A percentile compares a stretch with the other conserved stretches of the same genome.
Conservation (phyloP, 2,797 vertebrate species). For the Manis javanica region DNA sequence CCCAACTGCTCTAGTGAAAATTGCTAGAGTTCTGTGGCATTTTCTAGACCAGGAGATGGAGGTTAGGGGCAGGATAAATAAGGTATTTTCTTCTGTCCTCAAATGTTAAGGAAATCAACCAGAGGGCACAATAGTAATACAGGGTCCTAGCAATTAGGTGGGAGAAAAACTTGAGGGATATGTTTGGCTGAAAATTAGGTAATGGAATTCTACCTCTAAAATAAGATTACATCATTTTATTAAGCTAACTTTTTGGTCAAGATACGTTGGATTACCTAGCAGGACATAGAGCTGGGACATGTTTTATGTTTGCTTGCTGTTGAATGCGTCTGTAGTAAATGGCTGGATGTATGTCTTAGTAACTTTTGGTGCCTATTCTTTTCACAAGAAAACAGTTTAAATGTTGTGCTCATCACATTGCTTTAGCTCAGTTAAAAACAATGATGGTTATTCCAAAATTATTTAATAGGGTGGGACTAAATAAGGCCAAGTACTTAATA, state of each 20-base stretch:
- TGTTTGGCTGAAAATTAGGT: neutral
- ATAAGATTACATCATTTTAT: neutral
- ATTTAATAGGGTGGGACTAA: neutral
- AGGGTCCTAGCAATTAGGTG: neutral
- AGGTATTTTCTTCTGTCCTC: neutral
- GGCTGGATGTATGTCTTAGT: neutral
- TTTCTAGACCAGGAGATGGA: neutral
- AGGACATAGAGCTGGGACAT: neutral
- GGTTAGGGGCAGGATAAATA: neutral
- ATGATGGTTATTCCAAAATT: neutral
- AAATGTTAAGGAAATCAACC: neutral
- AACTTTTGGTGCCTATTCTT: neutral
- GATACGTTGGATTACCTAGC: neutral
- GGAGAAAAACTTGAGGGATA: neutral
- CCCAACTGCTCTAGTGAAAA: neutral
- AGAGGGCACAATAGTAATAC: neutral
- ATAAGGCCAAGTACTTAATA: neutral
- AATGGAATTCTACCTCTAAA: neutral
- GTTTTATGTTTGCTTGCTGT: neutral
- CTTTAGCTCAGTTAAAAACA: neutral
- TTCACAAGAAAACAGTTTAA: neutral
- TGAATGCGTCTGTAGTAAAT: neutral
- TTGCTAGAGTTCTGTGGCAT: neutral
- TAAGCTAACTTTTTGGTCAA: neutral
- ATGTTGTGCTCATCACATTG: neutral